Base-by-base conservation (phyloP, 2,888 invertebrate species). In the Andrena haemorrhoa region DNA sequence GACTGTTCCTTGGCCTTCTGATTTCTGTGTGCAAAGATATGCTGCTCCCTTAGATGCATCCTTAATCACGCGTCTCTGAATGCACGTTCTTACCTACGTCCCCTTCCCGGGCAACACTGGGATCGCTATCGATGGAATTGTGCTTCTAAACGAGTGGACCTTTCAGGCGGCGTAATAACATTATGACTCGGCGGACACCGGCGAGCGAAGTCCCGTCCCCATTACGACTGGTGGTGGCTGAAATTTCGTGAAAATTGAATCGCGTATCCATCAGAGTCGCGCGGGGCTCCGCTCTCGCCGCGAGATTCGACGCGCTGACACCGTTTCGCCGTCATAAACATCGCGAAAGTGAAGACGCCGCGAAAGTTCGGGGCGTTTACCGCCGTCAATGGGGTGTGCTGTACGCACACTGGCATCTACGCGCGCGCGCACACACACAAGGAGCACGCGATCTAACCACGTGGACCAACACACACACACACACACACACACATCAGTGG, bases 281-380 rank as follows among this genome's bases (percentile, higher is more conserved):
- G 53, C 16, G 16, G 16, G 20, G 10, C 51, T 20, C 31, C 69
- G 41, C 53, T 65, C 66, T 73, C 53, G 35, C 49, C 65, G 73
- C 31, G 63, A 71, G 73, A 73, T 56, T 41, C 74, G 53, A 74
- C 74, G 74, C 68, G 81, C 74, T 75, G 74, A 83, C 72, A 77
- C 72, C 70, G 74, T 83, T 83, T 83, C 76, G 29, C 64, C 74
- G 75, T 84, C 85, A 73, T 76, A 84, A 84, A 81, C 81, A 85
- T 84, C 68, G 68, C 66, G 76, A 81, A 84, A 84, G 84, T 83
- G 84, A 84, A 84, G 83, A 83, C 74, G 74, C 84, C 74, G 84
- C 69, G 75, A 79, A 84, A 83, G 79, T 83, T 79, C 69, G 79
- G 88, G 88, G 85, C 88, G 88, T 88, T 88, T 88, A 86, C 86